Conservation (phyloP, 1,140 invertebrate species). For the Eciton burchellii region DNA sequence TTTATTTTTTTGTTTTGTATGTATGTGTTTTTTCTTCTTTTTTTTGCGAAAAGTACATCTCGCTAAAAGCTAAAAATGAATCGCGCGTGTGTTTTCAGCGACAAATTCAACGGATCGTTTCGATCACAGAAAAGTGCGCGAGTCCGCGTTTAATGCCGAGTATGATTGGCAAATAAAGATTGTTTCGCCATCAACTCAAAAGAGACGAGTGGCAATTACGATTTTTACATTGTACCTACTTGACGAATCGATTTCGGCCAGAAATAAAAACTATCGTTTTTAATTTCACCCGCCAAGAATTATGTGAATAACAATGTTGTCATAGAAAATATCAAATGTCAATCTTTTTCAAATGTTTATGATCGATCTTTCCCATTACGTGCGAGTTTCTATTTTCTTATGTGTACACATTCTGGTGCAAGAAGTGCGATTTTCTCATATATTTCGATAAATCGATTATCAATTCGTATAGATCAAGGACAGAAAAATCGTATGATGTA, state of each 20-base stretch:
- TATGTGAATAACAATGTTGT: neutral
- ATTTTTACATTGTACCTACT: neutral
- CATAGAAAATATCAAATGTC: slow-evolving; percentile 2
- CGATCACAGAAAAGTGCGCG: neutral
- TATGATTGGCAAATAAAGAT: neutral
- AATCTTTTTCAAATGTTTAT: slow-evolving; percentile 8
- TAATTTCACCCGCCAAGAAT: neutral
- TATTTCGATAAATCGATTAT: neutral
- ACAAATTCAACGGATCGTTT: neutral
- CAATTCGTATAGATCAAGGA: slow-evolving; percentile 15
- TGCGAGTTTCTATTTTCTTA: neutral
- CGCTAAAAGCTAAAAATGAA: too few species aligned
- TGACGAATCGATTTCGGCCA: neutral
- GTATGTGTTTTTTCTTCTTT: too few species aligned
- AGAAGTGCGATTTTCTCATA: neutral
- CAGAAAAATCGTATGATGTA: neutral
- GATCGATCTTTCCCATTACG: neutral
- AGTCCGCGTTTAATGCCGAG: neutral
- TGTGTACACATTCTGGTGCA: neutral
- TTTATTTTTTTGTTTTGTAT: too few species aligned
- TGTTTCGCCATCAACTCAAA: slow-evolving; percentile 20
- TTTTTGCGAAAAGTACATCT: too few species aligned
- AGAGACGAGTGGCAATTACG: neutral
- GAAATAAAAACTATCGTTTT: neutral
- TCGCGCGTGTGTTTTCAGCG: neutral